Evolutionary conservation across 2,797 vertebrate genomes (phyloP), one percentile per base, ranked within the genome.

Genomic region (Echeneis naucrates): DNA sequence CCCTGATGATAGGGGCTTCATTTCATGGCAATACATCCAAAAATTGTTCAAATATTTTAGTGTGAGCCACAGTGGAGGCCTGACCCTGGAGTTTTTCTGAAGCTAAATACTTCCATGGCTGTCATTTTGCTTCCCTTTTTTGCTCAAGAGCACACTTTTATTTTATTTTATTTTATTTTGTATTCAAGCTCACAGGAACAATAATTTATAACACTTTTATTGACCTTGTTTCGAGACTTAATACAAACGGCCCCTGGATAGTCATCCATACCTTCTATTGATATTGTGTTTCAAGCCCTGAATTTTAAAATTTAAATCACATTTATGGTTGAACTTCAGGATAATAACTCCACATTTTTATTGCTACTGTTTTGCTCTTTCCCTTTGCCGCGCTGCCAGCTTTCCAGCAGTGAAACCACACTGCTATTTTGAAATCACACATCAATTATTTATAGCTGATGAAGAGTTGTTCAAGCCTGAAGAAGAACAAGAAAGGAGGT

Each of bases 111-210:
- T 0, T 56, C 26, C 21, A 10, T 32, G 14, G 38, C 16, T 47
- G 17, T 54, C n/a, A 7, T 6, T 50, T 47, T 51, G 68, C 11
- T 5, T 42, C 33, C 61, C 37, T 71, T 8, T 66, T 61, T 37
- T 37, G 24, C 38, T 59, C 24, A 40, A 52, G 69, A 56, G 17
- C 57, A 32, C 32, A 50, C 38, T 65, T 17, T 33, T 23, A 50
- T 14, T 5, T 45, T 71, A n/a, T n/a, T n/a, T n/a, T n/a, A n/a
- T n/a, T n/a, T n/a, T n/a, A n/a, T 70, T 79, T 64, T 70, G 62
- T 55, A 78, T 82, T 74, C 67, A 80, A 48, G 17, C 68, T 75
- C 2, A 5, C n/a, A 35, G 69, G 76, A 82, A 54, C 19, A 67
- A 42, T 53, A 19, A 47, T 60, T 3, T n/a, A 64, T 60, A 68